phyloP scores from a whole-genome alignment of 2,888 invertebrate genomes.

The Trimorus sp. region DNA sequence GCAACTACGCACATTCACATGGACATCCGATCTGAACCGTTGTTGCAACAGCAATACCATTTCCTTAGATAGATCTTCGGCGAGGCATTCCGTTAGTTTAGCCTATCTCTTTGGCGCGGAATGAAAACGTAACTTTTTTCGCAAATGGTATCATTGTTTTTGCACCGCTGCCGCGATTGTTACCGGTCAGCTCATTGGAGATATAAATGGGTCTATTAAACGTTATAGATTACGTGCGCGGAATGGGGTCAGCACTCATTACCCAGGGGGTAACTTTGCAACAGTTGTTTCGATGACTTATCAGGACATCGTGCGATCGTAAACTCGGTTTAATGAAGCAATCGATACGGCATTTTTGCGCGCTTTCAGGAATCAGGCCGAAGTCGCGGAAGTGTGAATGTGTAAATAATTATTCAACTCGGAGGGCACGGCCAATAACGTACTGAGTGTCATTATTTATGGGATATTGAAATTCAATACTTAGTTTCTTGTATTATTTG shows the following conservation, averaged over 20 bases:
- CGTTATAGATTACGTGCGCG: conserved; percentile 29
- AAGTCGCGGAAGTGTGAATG: conserved; percentile 31
- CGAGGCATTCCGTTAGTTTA: conserved; percentile 30
- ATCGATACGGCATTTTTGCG: conserved; percentile 37
- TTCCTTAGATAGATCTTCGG: conserved; percentile 33
- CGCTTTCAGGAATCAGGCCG: conserved; percentile 36
- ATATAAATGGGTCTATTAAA: conserved; percentile 44
- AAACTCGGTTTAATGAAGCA: conserved; percentile 57
- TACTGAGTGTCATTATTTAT: too few relatives aligned
- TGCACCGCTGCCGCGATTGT: conserved; percentile 30
- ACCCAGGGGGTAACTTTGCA: conserved; percentile 50
- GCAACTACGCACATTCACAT: too few relatives aligned
- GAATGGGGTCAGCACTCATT: conserved; percentile 50
- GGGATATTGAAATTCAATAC: too few relatives aligned
- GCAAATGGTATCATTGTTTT: conserved; percentile 35
- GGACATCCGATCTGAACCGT: background rate
- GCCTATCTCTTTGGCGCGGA: conserved; percentile 31
- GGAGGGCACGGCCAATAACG: background rate
- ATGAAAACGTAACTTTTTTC: conserved; percentile 35
- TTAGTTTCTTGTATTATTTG: too few relatives aligned
- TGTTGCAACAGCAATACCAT: conserved; percentile 25
- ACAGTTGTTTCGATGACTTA: conserved; percentile 54
- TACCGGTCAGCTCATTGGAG: conserved; percentile 27
- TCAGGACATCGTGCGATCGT: conserved; percentile 40
- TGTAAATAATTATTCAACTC: conserved; percentile 23